Evolutionary conservation across 1,140 invertebrate species (phyloP).

Genomic region (Lucilia sericata): DNA sequence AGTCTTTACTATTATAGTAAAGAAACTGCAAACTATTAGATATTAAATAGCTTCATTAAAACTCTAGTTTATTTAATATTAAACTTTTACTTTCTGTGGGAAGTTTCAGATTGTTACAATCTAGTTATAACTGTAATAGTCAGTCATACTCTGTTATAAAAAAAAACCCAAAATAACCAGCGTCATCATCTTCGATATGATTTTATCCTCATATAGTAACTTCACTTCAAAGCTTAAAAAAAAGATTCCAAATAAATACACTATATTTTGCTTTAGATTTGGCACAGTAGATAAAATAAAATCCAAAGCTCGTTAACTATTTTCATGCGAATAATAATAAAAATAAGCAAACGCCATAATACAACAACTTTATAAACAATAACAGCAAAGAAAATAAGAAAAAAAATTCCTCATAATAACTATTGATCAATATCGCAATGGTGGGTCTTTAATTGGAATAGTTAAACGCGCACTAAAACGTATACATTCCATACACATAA

Average conservation of each 20-base stretch:
- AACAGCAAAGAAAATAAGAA: not conserved
- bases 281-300: conserved; percentile 3
- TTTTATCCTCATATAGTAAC: conserved; percentile 15
- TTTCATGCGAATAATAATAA: not conserved
- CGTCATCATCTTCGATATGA: not conserved
- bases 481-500: not conserved
- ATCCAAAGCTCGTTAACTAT: conserved; percentile 27
- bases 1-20: no score
- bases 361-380: not conserved
- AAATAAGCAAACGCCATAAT: not conserved
- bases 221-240: not conserved
- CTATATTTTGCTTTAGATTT: conserved; percentile 7
- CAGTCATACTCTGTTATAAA: no score
- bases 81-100: not conserved
- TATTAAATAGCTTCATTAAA: no score
- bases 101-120: not conserved
- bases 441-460: conserved; percentile 26
- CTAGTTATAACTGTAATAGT: not conserved
- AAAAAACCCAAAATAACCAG: not conserved
- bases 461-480: not conserved
- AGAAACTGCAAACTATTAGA: no score
- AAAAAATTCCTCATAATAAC: conserved; percentile 6
- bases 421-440: conserved; percentile 22
- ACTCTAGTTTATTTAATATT: no score
- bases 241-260: not conserved